Base-by-base conservation (phyloP, 92 coral and sea anemone genomes). In the Porites lobata region DNA sequence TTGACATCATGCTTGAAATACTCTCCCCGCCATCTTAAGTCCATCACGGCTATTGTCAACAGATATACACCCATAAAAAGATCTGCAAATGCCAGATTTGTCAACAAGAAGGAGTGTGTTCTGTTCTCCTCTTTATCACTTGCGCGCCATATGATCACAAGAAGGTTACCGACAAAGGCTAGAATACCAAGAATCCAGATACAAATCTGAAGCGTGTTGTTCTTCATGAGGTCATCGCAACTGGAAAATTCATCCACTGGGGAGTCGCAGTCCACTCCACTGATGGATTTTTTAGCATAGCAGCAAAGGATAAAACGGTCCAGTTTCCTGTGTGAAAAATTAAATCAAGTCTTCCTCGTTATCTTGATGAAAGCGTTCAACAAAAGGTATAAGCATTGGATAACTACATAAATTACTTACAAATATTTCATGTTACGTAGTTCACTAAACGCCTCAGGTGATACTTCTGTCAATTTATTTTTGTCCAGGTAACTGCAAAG, bases 161-260 rank as follows among this genome's bases (percentile, higher is more conserved):
- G 62, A 4, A 87, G 29, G 78, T 93, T 93, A 7, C 96, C 96
- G n/a, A 90, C 7, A 7, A 93, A 58, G 18, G 94, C 96, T 26
- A 78, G 73, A 7, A 93, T 29, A 0, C 96, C 96, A 6, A 93
- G 85, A 65, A 93, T 87, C 96, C 96, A 93, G 50, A 93, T 76
- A 52, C 84, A 90, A 3, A 90, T 77, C 69, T 86, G 93, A 52
- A 93, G 89, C 6, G 77, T 52, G 12, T 87, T 65, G 88, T 90
- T 90, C 75, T 93, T 93, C 96, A 93, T 90, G 65, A 93, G 86
- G 61, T 93, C 96, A 51, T 93, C 96, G 43, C 96, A 93, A 81
- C 94, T 93, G 12, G 96, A 93, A 56, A 93, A 93, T 22, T 78
- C 90, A 62, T 93, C 91, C 18, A 77, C 71, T 73, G 89, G 94